Evolutionary conservation across 2,113 vertebrate species (phyloP), one percentile per base, ranked within the genome.

Genomic region (Gracilinanus agilis): DNA sequence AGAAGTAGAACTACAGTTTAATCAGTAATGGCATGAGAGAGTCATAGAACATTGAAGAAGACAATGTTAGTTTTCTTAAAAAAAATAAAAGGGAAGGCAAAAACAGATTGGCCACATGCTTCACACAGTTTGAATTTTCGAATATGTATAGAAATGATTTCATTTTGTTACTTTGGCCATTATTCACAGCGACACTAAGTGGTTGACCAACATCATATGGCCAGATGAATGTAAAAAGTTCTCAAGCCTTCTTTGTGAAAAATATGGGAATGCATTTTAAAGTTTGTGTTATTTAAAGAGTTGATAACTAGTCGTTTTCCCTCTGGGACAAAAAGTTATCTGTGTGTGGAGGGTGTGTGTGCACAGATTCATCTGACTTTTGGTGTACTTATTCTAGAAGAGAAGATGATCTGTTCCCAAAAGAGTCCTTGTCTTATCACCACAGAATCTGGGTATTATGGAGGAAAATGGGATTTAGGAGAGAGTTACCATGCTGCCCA

Each of bases 11-110:
- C 95, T 93, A 89, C 96, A 95, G 58, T 11, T 40, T 90, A 90
- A 96, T 24, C 96, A 96, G 54, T 61, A 89, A 90, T 44, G 96
- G 93, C 95, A 93, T 90, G 95, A 96, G 92, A 93, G 94, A 89
- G 75, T 91, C 53, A 16, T 91, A 54, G 56, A 95, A n/a, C 90
- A 88, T 94, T 94, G 90, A 97, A 94, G 90, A 96, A 97, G 96
- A 93, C 1, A 56, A 92, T 90, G 55, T 95, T 94, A 94, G 94
- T 83, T 83, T 83, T 83, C 67, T 40, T 40, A 83, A 23, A 83
- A 75, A 34, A 83, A 83, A 40, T 7, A 83, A 23, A 40, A 83
- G 34, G 40, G 19, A 83, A 49, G 34, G 16, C 25, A 19, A 89
- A 56, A 90, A 89, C 88, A 53, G 89, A 27, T 53, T 53, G 1